Base-by-base conservation (phyloP, 2,113 vertebrate species). In the Chionomys nivalis region DNA sequence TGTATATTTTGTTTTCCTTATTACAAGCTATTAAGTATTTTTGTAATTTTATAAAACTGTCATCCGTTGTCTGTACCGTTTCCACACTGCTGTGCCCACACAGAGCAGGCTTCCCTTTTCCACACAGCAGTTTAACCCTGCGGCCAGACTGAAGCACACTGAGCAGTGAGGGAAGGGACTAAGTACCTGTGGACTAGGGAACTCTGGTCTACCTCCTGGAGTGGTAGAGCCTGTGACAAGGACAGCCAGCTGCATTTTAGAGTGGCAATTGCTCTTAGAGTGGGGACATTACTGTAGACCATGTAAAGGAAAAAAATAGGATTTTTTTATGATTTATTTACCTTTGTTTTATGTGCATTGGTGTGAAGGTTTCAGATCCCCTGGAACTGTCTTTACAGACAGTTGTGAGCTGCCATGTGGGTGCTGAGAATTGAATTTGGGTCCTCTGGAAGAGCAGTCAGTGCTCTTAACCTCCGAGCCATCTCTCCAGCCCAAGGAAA, bases 21-120 rank as follows among this genome's bases (percentile, higher is more conserved):
- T 39, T 92, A 90, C 91, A 47, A 31, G 31, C 33, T 16, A 49
- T 94, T 87, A 79, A 95, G 33, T 93, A 44, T 63, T 91, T 93
- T 39, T 73, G 39, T 73, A 66, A 88, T n/a, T 52, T 55, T 89
- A 52, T 61, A 96, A 28, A 55, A 7, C 55, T 86, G 65, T 73
- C 44, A 42, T 86, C 81, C 76, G 6, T 92, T 96, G 94, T 88
- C 26, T 72, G 31, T 75, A 36, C 87, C 85, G 33, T 83, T 81
- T 9, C 78, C 61, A 5, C 52, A 16, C 31, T 68, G 11, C 87
- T 75, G 28, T 2, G 9, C 21, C n/a, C 89, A 87, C 49, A 68
- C 5, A 90, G 1, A 17, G 61, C 39, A 36, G 7, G 33, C 52
- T 77, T 47, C 79, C 26, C 24, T 39, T 23, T 16, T 94, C 36